These are phyloP conservation scores for Tipula unca DNA, from an alignment of 2,888 invertebrate species.

Conservation along the genomic window DNA sequence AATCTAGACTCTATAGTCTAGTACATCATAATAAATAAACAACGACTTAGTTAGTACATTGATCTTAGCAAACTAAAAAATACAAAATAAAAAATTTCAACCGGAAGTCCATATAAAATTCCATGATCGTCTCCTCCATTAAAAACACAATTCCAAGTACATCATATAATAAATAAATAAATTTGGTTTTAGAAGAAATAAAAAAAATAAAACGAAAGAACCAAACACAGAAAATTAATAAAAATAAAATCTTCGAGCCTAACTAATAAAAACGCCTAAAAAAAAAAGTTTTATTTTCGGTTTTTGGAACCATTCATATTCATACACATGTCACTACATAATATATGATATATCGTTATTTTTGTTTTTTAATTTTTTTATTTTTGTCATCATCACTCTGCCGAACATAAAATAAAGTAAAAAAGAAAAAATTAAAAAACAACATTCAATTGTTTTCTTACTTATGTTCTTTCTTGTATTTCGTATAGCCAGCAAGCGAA, in stretches of 20 bases:
- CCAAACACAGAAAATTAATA: neutral
- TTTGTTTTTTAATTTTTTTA: neutral
- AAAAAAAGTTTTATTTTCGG: neutral
- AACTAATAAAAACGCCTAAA: neutral
- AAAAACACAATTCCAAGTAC: neutral
- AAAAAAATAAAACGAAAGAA: neutral
- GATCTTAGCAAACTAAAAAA: neutral
- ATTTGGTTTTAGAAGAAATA: neutral
- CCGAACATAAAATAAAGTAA: neutral
- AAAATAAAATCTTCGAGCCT: neutral
- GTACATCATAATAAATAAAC: neutral
- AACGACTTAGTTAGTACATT: neutral
- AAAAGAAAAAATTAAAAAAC: neutral
- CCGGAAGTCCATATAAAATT: slow-evolving; percentile 14
- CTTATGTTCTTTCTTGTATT: neutral
- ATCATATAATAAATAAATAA: neutral
- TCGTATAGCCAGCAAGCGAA: neutral
- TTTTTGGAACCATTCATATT: neutral
- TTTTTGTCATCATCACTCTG: neutral
- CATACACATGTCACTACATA: slow-evolving; percentile 3
- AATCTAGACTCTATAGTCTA: neutral
- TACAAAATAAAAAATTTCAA: neutral
- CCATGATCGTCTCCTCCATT: neutral
- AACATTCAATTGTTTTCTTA: neutral
- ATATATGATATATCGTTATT: neutral